phyloP scores from a whole-genome alignment of 2,888 invertebrate species.

The Drosophila sordidula region DNA sequence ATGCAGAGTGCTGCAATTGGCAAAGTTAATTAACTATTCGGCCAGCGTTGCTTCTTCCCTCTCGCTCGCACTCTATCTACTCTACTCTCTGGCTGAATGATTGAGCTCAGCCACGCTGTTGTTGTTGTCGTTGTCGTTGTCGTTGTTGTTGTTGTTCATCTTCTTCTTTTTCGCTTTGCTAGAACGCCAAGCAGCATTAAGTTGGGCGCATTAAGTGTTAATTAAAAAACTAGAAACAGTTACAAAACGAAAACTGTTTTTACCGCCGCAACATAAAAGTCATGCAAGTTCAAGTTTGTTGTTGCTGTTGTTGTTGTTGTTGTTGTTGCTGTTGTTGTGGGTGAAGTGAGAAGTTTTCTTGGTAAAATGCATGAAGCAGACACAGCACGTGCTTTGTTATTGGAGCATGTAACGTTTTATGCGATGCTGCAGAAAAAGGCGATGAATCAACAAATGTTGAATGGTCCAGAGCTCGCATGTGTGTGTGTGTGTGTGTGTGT shows the following conservation, averaged over 20 bases:
- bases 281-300: constrained; percentile 75
- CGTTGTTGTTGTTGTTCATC: constrained; percentile 18
- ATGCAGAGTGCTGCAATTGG: constrained; percentile 54
- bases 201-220: constrained; percentile 62
- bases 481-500: not conserved
- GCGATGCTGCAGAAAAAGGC: constrained; percentile 51
- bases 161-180: constrained; percentile 11
- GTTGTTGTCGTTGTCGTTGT: constrained; percentile 10
- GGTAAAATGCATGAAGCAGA: constrained; percentile 53
- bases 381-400: constrained; percentile 63
- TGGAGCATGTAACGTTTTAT: constrained; percentile 61
- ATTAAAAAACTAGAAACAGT: constrained; percentile 76
- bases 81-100: constrained; percentile 40
- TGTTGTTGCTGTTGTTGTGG: constrained; percentile 32
- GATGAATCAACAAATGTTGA: constrained; percentile 62
- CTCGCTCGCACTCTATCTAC: constrained; percentile 4
- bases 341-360: constrained; percentile 46
- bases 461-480: constrained; percentile 5
- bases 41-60: constrained; percentile 1
- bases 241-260: constrained; percentile 69
- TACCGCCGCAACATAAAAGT: constrained; percentile 52
- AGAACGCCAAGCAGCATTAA: constrained; percentile 41
- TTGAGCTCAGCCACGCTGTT: constrained; percentile 45
- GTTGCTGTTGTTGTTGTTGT: constrained; percentile 44
- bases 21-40: constrained; percentile 74